Conservation (phyloP, 2,888 invertebrate genomes). For the Amorpha juglandis region DNA sequence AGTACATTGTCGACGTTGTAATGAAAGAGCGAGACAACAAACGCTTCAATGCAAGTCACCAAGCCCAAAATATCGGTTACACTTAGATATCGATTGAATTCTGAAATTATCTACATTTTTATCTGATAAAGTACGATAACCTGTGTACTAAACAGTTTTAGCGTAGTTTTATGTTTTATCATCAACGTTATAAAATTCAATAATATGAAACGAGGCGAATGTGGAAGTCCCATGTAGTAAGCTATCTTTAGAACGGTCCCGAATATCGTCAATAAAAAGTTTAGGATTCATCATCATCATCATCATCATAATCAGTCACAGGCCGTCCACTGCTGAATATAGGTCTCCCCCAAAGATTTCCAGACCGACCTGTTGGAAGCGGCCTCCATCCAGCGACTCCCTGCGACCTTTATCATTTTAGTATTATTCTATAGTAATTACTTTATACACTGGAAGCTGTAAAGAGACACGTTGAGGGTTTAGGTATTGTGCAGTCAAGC, state of each 20-base stretch:
- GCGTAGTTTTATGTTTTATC: constrained; percentile 13
- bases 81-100: constrained; percentile 56
- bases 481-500: neutral
- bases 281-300: too few relatives aligned
- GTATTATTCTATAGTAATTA: neutral
- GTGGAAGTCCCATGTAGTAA: neutral
- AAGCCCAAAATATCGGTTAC: constrained; percentile 38
- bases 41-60: neutral
- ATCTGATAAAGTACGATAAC: constrained; percentile 49
- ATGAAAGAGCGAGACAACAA: constrained; percentile 14
- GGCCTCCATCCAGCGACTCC: too few relatives aligned
- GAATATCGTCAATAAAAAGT: constrained; percentile 11
- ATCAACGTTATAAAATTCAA: constrained; percentile 15
- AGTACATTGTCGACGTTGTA: neutral
- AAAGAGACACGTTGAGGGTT: neutral
- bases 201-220: neutral
- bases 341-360: too few relatives aligned
- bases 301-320: too few relatives aligned
- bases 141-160: constrained; percentile 22
- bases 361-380: too few relatives aligned
- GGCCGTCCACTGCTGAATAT: too few relatives aligned
- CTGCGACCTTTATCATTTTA: too few relatives aligned
- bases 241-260: neutral
- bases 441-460: constrained; percentile 2
- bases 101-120: constrained; percentile 45